phyloP scores from a whole-genome alignment of 2,797 vertebrate genomes.

The Sebastes iracundus region DNA sequence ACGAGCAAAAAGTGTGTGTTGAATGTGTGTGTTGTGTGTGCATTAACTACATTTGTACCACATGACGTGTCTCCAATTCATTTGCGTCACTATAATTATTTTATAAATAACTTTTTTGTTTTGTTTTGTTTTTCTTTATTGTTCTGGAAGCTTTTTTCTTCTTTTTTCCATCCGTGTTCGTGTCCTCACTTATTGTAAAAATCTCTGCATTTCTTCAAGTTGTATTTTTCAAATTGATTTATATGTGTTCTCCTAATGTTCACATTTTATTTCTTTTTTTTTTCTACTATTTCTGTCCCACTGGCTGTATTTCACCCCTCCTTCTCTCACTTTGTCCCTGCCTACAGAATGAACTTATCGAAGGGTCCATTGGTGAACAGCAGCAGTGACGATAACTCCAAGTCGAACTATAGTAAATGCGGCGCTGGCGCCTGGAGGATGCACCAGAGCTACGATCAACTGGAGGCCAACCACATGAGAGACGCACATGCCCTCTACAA shows the following conservation, averaged over 20 bases:
- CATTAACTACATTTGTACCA: not conserved
- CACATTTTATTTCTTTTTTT: not conserved
- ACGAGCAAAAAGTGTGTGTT: not conserved
- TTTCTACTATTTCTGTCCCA: not conserved
- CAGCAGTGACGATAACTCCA: slow-evolving; percentile 87
- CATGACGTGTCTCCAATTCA: not conserved
- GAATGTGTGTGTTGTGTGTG: slow-evolving; percentile 8
- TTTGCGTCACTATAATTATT: not conserved
- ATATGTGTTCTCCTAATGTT: not conserved
- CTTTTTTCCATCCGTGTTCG: not conserved
- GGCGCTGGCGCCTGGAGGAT: slow-evolving; percentile 87
- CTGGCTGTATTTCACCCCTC: slow-evolving; percentile 23
- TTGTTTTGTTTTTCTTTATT: not conserved
- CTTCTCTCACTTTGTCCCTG: slow-evolving; percentile 56
- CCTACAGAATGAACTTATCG: slow-evolving; percentile 87
- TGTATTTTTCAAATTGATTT: not conserved
- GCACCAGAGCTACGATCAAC: slow-evolving; percentile 86
- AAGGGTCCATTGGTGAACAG: slow-evolving; percentile 86
- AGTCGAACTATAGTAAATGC: slow-evolving; percentile 82
- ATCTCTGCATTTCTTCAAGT: not conserved
- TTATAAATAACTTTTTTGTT: not conserved
- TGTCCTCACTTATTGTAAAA: not conserved
- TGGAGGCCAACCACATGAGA: slow-evolving; percentile 86
- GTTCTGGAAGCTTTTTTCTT: not conserved
- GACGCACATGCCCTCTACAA: slow-evolving; percentile 88